Evolutionary conservation across 2,888 invertebrate species (phyloP), one percentile per base, ranked within the genome.

Genomic region (Ornithoptera priamus): DNA sequence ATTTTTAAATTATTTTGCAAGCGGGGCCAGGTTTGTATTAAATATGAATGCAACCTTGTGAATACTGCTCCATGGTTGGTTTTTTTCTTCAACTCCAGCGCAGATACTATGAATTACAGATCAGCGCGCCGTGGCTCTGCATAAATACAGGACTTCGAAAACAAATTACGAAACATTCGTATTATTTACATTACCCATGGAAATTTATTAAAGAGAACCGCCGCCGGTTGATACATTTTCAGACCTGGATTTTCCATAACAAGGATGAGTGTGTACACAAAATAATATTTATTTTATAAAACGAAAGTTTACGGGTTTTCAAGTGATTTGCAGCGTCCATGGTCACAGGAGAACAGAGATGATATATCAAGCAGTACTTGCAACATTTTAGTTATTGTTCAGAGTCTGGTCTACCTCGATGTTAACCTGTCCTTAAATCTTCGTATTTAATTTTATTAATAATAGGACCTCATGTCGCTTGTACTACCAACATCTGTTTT

Each of bases 71-170:
- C 30, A 10, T 63, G 62, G n/a, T 46, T 46, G 46, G 3, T 30
- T 30, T 39, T 10, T 39, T 58, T 56, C 53, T 57, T 57, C 20
- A 18, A 20, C 12, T 20, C 7, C 1, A 36, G 22, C 56, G 18
- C 50, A 58, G 24, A n/a, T 36, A 30, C 22, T 71, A 62, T 65
- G 65, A 68, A 60, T 71, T 46, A 24, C 66, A 70, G 60, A 67
- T 65, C 18, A n/a, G 39, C 22, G 62, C n/a, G 62, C 46, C 65
- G 46, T 46, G 24, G 57, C 42, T 8, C 18, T 59, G 22, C 50
- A 59, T 46, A 22, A 59, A 30, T 65, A 18, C 20, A 50, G 42
- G 59, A 59, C 46, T 59, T 50, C 17, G 20, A 57, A 57, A n/a
- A 57, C 20, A 57, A 57, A 57, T 20, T n/a, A 20, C 57, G 20